Evolutionary conservation across 2,797 vertebrate genomes (phyloP).

Genomic region (Melanotaenia maccullochi): DNA sequence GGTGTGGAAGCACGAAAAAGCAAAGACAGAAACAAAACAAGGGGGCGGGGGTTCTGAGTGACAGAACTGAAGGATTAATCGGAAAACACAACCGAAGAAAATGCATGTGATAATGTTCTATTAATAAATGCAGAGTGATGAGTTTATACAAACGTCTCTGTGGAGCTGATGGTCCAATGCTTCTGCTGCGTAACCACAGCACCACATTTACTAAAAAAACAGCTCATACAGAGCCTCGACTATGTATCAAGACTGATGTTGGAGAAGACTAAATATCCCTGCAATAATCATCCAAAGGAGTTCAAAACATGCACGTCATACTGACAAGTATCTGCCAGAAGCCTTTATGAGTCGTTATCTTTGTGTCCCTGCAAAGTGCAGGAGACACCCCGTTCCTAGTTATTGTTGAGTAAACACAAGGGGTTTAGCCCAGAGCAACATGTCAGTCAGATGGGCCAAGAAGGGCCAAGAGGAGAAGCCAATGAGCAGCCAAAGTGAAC

Average conservation of each 20-base stretch:
- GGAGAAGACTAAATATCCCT: conserved; percentile 5
- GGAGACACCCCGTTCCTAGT: conserved; percentile 58
- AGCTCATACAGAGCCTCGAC: conserved; percentile 13
- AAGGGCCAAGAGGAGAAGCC: conserved; percentile 59
- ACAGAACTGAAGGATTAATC: conserved; percentile 27
- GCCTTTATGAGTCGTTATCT: conserved; percentile 18
- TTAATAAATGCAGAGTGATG: conserved; percentile 64
- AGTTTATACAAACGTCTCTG: conserved; percentile 55
- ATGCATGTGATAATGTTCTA: conserved; percentile 47
- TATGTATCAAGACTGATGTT: conserved; percentile 19
- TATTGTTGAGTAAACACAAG: conserved; percentile 73
- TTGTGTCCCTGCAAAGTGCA: conserved; percentile 27
- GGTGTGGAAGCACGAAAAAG: conserved; percentile 13
- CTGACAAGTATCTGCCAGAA: conserved; percentile 4
- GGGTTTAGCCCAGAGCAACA: conserved; percentile 54
- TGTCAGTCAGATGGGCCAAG: conserved; percentile 64
- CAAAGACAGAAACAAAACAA: conserved; percentile 1
- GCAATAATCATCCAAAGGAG: conserved; percentile 4
- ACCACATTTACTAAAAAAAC: conserved; percentile 12
- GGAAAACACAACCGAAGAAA: conserved; percentile 25
- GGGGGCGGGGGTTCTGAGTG: conserved; percentile 5
- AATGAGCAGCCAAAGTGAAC: conserved; percentile 33
- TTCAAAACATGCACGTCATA: neutral
- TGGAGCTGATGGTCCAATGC: conserved; percentile 67
- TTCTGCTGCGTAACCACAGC: conserved; percentile 38